phyloP scores from a whole-genome alignment of 2,113 vertebrate species.

The Neodontobutis hainanensis region DNA sequence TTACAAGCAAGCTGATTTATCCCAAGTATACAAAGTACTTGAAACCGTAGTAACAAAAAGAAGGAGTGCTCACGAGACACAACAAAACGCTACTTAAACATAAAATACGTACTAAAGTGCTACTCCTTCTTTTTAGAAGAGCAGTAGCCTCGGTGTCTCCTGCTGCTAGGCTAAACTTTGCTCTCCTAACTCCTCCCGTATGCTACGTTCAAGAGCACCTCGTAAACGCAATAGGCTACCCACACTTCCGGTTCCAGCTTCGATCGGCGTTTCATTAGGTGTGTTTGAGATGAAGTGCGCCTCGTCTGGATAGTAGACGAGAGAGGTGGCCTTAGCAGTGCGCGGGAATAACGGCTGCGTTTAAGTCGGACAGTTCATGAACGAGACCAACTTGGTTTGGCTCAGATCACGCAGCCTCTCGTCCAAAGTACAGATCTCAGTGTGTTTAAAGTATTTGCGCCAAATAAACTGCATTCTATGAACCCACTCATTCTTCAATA shows the following conservation, averaged over 20 bases:
- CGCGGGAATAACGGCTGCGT: too few relatives aligned
- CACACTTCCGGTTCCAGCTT: not conserved
- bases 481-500: too few relatives aligned
- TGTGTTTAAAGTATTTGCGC: too few relatives aligned
- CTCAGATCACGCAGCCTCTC: too few relatives aligned
- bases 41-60: not conserved
- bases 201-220: constrained; percentile 51
- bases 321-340: too few relatives aligned
- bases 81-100: not conserved
- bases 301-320: too few relatives aligned
- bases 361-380: too few relatives aligned
- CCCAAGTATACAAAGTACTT: constrained; percentile 10
- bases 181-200: constrained; percentile 62
- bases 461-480: too few relatives aligned
- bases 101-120: constrained; percentile 5
- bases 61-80: constrained; percentile 2
- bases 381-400: too few relatives aligned
- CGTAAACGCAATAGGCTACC: constrained; percentile 4
- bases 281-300: too few relatives aligned
- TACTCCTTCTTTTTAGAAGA: constrained; percentile 23
- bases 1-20: constrained; percentile 4
- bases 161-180: constrained; percentile 72
- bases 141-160: constrained; percentile 66
- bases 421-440: too few relatives aligned
- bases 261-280: constrained; percentile 11